Evolutionary conservation across 1,140 invertebrate species (phyloP).

Genomic region (Drosophila pandora): DNA sequence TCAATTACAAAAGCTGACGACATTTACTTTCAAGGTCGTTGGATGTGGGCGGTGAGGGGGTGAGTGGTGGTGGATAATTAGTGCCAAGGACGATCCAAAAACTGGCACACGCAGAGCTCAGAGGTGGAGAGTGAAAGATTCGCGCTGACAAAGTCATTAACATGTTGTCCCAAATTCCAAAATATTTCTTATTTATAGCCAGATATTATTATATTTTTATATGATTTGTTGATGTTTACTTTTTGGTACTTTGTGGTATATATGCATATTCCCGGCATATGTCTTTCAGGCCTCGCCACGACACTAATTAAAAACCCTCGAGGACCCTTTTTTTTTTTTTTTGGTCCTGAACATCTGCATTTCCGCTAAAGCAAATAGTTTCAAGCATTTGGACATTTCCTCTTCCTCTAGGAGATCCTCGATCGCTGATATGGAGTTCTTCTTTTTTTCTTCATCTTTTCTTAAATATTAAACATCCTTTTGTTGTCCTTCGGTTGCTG

Average conservation of each 20-base stretch:
- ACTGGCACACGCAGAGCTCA: constrained; percentile 31
- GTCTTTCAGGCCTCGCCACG: constrained; percentile 56
- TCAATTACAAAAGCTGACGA: constrained; percentile 68
- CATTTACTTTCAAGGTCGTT: constrained; percentile 60
- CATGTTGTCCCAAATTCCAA: constrained; percentile 53
- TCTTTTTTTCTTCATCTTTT: not conserved
- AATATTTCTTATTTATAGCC: constrained; percentile 15
- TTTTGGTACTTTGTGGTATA: constrained; percentile 3
- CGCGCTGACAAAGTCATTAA: constrained; percentile 66
- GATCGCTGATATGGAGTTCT: constrained; percentile 38
- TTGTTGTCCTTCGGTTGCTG: constrained; percentile 36
- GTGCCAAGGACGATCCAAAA: constrained; percentile 71
- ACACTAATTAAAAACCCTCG: constrained; percentile 53
- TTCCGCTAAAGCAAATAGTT: constrained; percentile 74
- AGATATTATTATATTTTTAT: constrained; percentile 30
- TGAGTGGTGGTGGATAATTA: constrained; percentile 46
- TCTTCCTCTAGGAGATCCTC: constrained; percentile 30
- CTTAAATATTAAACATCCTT: constrained; percentile 75
- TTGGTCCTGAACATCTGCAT: constrained; percentile 65
- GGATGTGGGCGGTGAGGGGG: not conserved
- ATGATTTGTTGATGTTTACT: constrained; percentile 46
- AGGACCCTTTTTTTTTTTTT: constrained; percentile 20
- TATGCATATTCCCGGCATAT: constrained; percentile 53
- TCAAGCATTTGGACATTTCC: constrained; percentile 27
- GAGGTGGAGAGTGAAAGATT: constrained; percentile 31